phyloP scores from a whole-genome alignment of 2,797 vertebrate genomes.

The Catostomus latipinnis region DNA sequence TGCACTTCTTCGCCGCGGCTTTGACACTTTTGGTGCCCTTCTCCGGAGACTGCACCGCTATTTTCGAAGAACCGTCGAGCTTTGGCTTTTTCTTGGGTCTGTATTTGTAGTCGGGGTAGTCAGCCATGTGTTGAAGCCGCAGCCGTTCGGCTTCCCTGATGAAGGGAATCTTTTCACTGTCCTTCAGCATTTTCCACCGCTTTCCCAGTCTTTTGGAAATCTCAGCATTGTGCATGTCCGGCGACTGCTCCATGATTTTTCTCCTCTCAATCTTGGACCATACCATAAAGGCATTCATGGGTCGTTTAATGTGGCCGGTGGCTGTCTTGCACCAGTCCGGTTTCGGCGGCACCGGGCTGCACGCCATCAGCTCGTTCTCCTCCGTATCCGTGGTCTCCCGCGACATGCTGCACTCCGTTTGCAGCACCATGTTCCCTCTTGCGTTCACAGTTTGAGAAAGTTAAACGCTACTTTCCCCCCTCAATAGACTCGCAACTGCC shows the following conservation, averaged over 20 bases:
- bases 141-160: constrained; percentile 94
- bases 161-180: constrained; percentile 93
- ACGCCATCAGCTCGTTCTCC: constrained; percentile 84
- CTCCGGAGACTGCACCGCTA: constrained; percentile 81
- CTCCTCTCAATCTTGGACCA: constrained; percentile 92
- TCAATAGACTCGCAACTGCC: constrained; percentile 11
- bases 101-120: constrained; percentile 98
- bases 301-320: constrained; percentile 88
- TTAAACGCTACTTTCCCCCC: constrained; percentile 30
- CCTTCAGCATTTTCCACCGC: constrained; percentile 91
- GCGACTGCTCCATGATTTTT: constrained; percentile 94
- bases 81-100: constrained; percentile 95
- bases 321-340: constrained; percentile 93
- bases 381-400: constrained; percentile 85
- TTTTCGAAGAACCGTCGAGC: constrained; percentile 83
- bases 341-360: constrained; percentile 84
- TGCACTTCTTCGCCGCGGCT: constrained; percentile 79
- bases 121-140: constrained; percentile 95
- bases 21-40: constrained; percentile 79
- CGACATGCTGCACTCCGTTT: constrained; percentile 83
- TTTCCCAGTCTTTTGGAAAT: constrained; percentile 95
- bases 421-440: constrained; percentile 85
- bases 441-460: constrained; percentile 38
- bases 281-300: constrained; percentile 93
- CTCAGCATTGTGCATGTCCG: constrained; percentile 97